Evolutionary conservation across 2,888 invertebrate genomes (phyloP), one percentile per base, ranked within the genome.

Genomic region (Melitaea athalia): DNA sequence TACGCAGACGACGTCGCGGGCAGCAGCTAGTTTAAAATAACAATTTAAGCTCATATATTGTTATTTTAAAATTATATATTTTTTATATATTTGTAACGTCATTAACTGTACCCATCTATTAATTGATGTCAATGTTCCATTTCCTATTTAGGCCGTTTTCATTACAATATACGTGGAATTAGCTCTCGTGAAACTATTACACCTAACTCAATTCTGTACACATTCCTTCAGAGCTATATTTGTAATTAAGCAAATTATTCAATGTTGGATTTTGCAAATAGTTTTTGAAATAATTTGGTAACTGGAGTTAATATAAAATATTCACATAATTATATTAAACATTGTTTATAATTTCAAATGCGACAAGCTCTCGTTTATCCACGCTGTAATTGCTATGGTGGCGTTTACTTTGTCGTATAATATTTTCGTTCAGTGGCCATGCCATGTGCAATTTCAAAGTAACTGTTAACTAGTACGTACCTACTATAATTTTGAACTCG

Each of bases 351-450:
- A 55, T 55, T 55, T 38, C 2, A n/a, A 33, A 33, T 14, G 31
- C 52, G 17, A 33, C 11, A 14, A 55, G 14, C 12, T 55, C 8
- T 33, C 6, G 53, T 55, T 55, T 55, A 24, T 55, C 49, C 24
- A 49, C 60, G 55, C 59, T 63, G 67, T 82, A 82, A 82, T 82
- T 76, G 76, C 72, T 65, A 68, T 67, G 72, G 68, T 75, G 77
- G 77, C 76, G 70, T 72, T 68, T 70, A 68, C 74, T 72, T 72
- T 65, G 68, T 66, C 72, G 73, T 77, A 79, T 78, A 79, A 85
- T 85, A 84, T 83, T 86, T 85, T 84, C 82, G 87, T 84, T 83
- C 85, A 85, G 77, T 85, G 84, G 80, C 83, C 85, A 80, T 82
- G 83, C 81, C 53, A 42, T 64, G 59, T 65, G 69, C 64, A 72